phyloP scores from a whole-genome alignment of 2,797 vertebrate genomes.

The Fratercula arctica region DNA sequence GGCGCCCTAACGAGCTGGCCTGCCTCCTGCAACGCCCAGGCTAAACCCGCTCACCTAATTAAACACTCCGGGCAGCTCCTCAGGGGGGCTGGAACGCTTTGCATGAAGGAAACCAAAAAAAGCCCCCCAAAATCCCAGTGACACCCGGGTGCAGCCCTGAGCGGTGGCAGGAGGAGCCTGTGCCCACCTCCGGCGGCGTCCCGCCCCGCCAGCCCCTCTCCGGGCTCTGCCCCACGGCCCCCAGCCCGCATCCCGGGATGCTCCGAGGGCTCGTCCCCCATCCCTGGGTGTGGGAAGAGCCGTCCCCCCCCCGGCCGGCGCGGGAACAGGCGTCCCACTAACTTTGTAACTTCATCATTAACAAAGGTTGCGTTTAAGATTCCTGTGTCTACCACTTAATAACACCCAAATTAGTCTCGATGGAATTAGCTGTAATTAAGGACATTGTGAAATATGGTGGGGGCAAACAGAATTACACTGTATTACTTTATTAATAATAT shows the following conservation, averaged over 20 bases:
- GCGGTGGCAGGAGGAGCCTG: not conserved
- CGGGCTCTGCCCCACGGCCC: not conserved
- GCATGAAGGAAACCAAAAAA: not conserved
- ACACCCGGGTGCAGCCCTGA: not conserved
- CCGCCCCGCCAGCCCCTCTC: not conserved
- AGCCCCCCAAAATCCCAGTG: not conserved
- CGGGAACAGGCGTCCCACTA: not conserved
- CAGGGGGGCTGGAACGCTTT: rapidly evolving
- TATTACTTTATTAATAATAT: constrained; percentile 84
- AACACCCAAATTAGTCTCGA: constrained; percentile 77
- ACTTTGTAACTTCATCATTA: constrained; percentile 70
- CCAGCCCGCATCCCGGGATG: not conserved
- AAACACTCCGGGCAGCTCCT: not conserved
- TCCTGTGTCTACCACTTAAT: constrained; percentile 75
- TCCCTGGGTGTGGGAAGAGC: not conserved
- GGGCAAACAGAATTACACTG: constrained; percentile 77
- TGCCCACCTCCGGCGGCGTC: not conserved
- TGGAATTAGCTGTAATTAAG: constrained; percentile 82
- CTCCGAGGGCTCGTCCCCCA: rapidly evolving
- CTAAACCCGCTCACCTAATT: not conserved
- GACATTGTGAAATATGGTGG: constrained; percentile 76
- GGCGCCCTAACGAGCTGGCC: not conserved
- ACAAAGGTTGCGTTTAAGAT: constrained; percentile 76
- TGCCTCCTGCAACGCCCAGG: not conserved
- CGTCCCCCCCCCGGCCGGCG: too few relatives aligned